Conservation (phyloP, 2,888 invertebrate genomes). For the Thumatha senex region DNA sequence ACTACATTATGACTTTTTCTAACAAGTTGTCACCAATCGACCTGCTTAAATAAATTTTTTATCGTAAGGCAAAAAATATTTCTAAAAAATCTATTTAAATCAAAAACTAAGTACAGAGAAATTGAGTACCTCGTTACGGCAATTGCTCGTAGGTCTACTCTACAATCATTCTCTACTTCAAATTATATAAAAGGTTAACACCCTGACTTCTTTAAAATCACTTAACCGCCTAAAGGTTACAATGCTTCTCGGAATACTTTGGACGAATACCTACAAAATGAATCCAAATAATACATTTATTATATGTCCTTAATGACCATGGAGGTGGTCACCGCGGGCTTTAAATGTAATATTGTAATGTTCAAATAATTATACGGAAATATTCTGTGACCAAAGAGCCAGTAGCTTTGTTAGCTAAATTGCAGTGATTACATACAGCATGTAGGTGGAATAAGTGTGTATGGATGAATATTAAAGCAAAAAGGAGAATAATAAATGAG, state of each 20-base stretch:
- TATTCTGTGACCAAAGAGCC: conserved; percentile 51
- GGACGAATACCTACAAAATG: conserved; percentile 40
- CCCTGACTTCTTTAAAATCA: background rate
- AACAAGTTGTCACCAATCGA: too few relatives aligned
- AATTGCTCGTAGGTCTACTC: too few relatives aligned
- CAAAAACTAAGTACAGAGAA: too few relatives aligned
- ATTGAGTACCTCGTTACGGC: too few relatives aligned
- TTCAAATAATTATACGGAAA: conserved; percentile 78
- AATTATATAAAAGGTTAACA: background rate
- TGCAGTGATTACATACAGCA: conserved; percentile 46
- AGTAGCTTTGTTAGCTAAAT: conserved; percentile 60
- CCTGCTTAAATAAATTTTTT: too few relatives aligned
- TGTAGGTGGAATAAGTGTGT: conserved; percentile 1
- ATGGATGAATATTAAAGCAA: background rate
- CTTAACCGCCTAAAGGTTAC: conserved; percentile 18
- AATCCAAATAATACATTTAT: too few relatives aligned
- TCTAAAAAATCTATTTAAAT: too few relatives aligned
- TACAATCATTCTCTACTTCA: background rate
- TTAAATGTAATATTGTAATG: conserved; percentile 52
- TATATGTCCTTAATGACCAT: conserved; percentile 63
- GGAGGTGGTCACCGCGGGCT: conserved; percentile 58
- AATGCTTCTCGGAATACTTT: conserved; percentile 34
- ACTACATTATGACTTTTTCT: too few relatives aligned
- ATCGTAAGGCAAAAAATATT: too few relatives aligned
- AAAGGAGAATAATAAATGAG: too few relatives aligned